Base-by-base conservation (phyloP, 2,113 vertebrate genomes). In the Hyperoodon ampullatus region DNA sequence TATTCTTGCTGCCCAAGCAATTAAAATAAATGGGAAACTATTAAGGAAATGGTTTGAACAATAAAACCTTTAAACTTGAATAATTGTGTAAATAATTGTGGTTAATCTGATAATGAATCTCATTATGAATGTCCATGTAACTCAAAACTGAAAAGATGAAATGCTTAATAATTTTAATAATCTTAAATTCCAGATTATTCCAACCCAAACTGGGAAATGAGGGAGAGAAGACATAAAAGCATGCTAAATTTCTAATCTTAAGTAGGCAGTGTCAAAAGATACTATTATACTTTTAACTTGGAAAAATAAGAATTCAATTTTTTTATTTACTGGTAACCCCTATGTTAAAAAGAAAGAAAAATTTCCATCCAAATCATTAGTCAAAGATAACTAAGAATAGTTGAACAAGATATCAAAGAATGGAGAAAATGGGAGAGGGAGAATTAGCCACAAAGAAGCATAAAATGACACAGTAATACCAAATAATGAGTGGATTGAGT, bases 211-310 rank as follows among this genome's bases (percentile, higher is more conserved):
- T 86, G 13, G 44, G 35, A 92, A 97, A 93, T 61, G 30, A 44
- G 72, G 33, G 19, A 96, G 21, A 24, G 85, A 92, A 94, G 16
- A 90, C 3, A 5, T 91, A 61, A 83, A 92, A 86, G 11, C 15
- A 87, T 66, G 19, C 35, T 71, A 60, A 94, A 63, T 68, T 74
- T 81, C 74, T 63, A 83, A 53, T 95, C 26, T 61, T 2, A 80
- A 58, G 19, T 30, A 90, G 30, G 15, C 33, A 74, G 5, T 80
- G n/a, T 93, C 68, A 65, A 66, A 42, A 93, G 33, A 87, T 23
- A 50, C 63, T 91, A 72, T 87, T 85, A 94, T 81, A 75, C 19
- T 85, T 93, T 77, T 93, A 95, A 93, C 42, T 95, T 81, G 58
- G 33, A 91, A 93, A 88, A 63, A 85, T 55, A 82, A 16, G 65